A percentile compares a stretch with the other conserved stretches of the same genome.
Conservation (phyloP, 2,797 vertebrate species). For the Schizothorax lantsangensis region DNA sequence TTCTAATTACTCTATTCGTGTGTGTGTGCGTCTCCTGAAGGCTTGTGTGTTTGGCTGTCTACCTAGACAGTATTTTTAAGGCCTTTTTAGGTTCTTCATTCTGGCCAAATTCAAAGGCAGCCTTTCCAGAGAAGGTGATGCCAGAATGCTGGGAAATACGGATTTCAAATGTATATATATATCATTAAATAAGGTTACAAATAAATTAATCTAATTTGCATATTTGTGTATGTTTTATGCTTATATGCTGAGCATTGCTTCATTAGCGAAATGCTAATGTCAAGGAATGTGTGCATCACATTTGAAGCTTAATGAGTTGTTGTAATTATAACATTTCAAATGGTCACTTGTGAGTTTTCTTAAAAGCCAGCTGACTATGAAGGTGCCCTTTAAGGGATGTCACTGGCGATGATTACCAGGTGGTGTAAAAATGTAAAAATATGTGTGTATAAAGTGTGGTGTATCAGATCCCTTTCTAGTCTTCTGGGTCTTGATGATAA, state of each 20-base stretch:
- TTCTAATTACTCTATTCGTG: slow-evolving; percentile 33
- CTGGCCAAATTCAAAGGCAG: neutral
- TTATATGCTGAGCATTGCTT: neutral
- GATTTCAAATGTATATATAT: neutral
- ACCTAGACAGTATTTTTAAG: neutral
- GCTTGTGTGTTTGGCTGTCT: neutral
- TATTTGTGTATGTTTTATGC: neutral
- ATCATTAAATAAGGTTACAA: neutral
- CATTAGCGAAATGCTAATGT: neutral
- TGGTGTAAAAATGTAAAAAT: neutral
- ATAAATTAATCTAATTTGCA: neutral
- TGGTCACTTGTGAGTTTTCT: neutral
- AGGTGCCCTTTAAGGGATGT: neutral
- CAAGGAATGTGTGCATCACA: neutral
- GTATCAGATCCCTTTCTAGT: neutral
- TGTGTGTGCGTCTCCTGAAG: slow-evolving; percentile 6
- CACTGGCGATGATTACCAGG: neutral
- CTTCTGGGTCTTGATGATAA: neutral
- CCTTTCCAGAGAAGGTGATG: neutral
- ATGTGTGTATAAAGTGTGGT: neutral
- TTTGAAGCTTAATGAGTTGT: neutral
- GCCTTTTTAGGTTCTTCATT: neutral
- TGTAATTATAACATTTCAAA: neutral
- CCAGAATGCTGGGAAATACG: neutral
- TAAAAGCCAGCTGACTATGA: neutral